These are phyloP conservation scores for Pristionchus pacificus DNA, from an alignment of 1,140 invertebrate genomes.

Conservation along the genomic window DNA sequence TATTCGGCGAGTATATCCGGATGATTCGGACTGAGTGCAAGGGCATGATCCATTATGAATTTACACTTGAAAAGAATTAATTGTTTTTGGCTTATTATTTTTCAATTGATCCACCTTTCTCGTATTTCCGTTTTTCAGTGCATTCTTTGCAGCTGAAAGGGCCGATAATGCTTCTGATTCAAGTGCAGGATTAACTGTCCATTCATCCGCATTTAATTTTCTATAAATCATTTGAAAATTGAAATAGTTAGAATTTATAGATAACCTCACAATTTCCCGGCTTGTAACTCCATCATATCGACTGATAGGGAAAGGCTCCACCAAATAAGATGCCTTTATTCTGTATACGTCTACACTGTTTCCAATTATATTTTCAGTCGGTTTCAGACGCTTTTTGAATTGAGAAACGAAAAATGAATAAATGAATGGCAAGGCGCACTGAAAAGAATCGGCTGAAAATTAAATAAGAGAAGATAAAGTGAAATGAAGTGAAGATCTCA, in stretches of 20 bases:
- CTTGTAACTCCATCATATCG: neutral
- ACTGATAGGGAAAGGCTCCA: neutral
- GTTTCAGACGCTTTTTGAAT: neutral
- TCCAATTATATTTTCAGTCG: no score
- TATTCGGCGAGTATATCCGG: slow-evolving; percentile 85
- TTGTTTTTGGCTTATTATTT: neutral
- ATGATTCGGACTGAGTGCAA: slow-evolving; percentile 81
- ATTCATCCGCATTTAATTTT: slow-evolving; percentile 16
- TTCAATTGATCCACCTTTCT: slow-evolving; percentile 14
- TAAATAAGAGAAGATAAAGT: neutral
- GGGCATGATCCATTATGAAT: slow-evolving; percentile 68
- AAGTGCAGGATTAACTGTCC: neutral
- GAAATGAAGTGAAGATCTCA: neutral
- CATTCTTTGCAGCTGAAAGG: slow-evolving; percentile 40
- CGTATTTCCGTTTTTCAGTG: slow-evolving; percentile 37
- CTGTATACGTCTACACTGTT: no score
- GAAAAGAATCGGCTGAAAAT: no score
- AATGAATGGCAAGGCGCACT: no score
- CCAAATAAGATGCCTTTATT: no score
- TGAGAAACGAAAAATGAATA: neutral
- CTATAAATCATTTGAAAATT: slow-evolving; percentile 14
- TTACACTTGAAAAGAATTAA: slow-evolving; percentile 30
- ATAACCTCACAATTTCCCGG: slow-evolving; percentile 1
- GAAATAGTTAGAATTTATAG: neutral
- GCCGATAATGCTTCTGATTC: slow-evolving; percentile 43